A percentile compares a stretch with the other conserved stretches of the same genome.
phyloP scores from a whole-genome alignment of 2,113 vertebrate genomes.

The Barbus barbus region DNA sequence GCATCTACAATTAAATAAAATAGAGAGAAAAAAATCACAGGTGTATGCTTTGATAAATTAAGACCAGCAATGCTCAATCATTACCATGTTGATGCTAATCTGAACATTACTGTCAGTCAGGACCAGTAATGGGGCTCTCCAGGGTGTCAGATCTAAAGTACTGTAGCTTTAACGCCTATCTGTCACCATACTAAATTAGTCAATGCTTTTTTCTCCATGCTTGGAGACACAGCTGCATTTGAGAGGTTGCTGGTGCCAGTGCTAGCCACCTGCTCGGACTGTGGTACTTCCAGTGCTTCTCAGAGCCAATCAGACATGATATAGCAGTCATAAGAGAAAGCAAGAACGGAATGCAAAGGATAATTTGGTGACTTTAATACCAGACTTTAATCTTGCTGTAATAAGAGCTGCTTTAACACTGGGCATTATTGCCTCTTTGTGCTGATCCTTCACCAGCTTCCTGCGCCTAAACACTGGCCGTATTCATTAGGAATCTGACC shows the following conservation, averaged over 20 bases:
- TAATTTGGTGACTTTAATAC: not conserved
- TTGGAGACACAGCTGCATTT: constrained; percentile 31
- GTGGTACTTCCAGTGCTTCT: not conserved
- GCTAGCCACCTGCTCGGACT: constrained; percentile 25
- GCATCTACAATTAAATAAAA: not conserved
- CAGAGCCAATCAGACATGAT: constrained; percentile 28
- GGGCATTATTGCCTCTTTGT: constrained; percentile 19
- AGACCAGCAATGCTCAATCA: not conserved
- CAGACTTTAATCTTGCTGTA: constrained; percentile 5
- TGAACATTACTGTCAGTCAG: not conserved
- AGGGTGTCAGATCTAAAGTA: too few relatives aligned
- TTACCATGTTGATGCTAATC: not conserved
- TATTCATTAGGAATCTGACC: not conserved
- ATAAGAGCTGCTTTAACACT: constrained; percentile 6
- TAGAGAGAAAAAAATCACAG: not conserved
- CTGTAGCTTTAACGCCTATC: constrained; percentile 14
- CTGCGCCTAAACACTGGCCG: not conserved
- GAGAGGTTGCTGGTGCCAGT: constrained; percentile 33
- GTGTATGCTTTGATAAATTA: not conserved
- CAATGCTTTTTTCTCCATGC: constrained; percentile 14
- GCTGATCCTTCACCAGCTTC: constrained; percentile 24
- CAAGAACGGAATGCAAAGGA: not conserved
- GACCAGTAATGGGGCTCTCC: not conserved
- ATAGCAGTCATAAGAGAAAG: not conserved
- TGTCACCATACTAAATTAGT: constrained; percentile 16